Conservation (phyloP, 2,797 vertebrate genomes). For the Enteromius anoplus region DNA sequence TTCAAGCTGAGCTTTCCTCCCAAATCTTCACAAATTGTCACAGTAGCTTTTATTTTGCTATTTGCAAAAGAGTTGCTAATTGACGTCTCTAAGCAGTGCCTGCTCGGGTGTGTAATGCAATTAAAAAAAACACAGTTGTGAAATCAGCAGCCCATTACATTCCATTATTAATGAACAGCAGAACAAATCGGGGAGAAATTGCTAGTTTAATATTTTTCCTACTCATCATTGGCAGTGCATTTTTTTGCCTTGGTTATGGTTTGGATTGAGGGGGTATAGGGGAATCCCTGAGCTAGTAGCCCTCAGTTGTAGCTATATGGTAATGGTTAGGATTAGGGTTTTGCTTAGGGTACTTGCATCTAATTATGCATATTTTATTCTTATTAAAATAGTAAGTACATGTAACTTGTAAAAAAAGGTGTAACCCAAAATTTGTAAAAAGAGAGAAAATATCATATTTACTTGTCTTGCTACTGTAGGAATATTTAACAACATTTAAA, state of each 20-base stretch:
- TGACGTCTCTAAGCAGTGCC: slow-evolving; percentile 69
- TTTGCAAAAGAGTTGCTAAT: slow-evolving; percentile 61
- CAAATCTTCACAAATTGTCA: slow-evolving; percentile 60
- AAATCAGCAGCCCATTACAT: slow-evolving; percentile 43
- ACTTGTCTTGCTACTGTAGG: not conserved
- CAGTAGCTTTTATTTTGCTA: slow-evolving; percentile 54
- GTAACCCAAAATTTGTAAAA: no score
- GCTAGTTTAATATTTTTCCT: slow-evolving; percentile 43
- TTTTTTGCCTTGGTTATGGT: slow-evolving; percentile 20
- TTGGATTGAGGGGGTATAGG: not conserved
- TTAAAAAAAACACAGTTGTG: slow-evolving; percentile 60
- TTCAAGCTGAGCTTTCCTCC: slow-evolving; percentile 50
- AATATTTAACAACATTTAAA: not conserved
- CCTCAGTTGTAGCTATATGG: no score
- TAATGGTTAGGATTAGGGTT: no score
- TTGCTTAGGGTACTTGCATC: no score
- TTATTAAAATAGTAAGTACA: no score
- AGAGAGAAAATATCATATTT: not conserved
- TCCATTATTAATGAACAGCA: slow-evolving; percentile 55
- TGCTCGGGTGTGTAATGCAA: slow-evolving; percentile 66
- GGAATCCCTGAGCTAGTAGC: not conserved
- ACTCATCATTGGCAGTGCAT: slow-evolving; percentile 53
- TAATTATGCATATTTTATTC: no score
- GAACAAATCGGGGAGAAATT: slow-evolving; percentile 51
- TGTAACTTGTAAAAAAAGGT: not conserved